Conservation (phyloP, 2,113 vertebrate species). For the Otis tarda region DNA sequence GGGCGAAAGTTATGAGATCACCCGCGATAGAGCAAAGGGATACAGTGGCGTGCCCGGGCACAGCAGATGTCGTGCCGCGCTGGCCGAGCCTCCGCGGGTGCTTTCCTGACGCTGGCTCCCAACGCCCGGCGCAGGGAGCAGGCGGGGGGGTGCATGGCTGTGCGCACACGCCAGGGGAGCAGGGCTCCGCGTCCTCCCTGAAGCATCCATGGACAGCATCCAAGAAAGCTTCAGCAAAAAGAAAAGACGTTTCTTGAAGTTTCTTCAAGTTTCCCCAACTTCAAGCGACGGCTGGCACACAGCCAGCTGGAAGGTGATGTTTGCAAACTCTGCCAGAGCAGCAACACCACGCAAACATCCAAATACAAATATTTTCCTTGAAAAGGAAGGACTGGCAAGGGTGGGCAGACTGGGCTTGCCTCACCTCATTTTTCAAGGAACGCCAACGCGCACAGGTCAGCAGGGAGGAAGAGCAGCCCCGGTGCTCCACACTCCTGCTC, state of each 20-base stretch:
- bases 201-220: background rate
- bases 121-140: background rate
- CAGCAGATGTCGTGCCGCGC: background rate
- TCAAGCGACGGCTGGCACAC: background rate
- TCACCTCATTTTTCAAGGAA: background rate
- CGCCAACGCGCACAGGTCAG: too few species aligned
- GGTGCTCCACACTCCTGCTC: background rate
- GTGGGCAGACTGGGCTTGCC: background rate
- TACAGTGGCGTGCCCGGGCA: background rate
- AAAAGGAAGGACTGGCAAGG: rapidly evolving
- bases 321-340: background rate
- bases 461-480: background rate
- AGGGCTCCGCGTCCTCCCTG: background rate
- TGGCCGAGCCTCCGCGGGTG: background rate
- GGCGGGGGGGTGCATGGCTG: background rate
- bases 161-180: too few species aligned
- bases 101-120: background rate
- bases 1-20: too few species aligned
- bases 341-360: background rate
- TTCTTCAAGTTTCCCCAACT: background rate
- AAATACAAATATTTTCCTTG: background rate
- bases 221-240: background rate
- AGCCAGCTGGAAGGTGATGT: background rate
- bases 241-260: background rate
- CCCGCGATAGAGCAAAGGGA: background rate